These are phyloP conservation scores for Actenoides hombroni DNA, from an alignment of 2,113 vertebrate species.

Conservation along the genomic window DNA sequence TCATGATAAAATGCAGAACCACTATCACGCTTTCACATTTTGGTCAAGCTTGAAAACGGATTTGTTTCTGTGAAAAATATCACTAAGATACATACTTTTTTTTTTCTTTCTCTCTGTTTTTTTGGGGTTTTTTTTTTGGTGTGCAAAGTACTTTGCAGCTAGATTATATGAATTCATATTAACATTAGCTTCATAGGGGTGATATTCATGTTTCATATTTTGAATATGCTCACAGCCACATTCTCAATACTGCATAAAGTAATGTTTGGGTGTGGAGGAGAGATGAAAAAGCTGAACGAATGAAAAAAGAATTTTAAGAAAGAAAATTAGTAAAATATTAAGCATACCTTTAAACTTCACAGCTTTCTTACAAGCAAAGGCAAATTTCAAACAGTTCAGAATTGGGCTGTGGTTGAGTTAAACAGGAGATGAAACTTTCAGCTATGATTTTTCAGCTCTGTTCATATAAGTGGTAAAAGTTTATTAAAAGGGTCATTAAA, in stretches of 20 bases:
- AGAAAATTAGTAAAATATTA: neutral
- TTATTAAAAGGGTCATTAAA: neutral
- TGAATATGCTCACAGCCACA: neutral
- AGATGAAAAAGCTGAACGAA: neutral
- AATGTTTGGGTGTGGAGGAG: neutral
- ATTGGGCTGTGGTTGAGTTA: neutral
- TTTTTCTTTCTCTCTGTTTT: neutral
- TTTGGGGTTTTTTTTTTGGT: neutral
- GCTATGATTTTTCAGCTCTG: neutral
- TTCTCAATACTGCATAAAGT: neutral
- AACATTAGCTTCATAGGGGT: neutral
- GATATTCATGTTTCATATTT: neutral
- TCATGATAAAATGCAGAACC: constrained; percentile 16
- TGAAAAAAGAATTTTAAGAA: neutral
- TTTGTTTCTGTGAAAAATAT: constrained; percentile 42
- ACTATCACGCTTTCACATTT: constrained; percentile 15
- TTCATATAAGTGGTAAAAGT: neutral
- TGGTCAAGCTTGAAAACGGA: constrained; percentile 24
- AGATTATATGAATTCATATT: neutral
- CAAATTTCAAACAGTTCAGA: neutral
- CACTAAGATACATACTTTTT: neutral
- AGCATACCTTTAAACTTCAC: neutral
- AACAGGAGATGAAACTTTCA: neutral
- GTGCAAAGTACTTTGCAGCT: neutral
- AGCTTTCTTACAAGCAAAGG: neutral